Conservation (phyloP, 2,113 vertebrate species). For the Gopherus flavomarginatus region DNA sequence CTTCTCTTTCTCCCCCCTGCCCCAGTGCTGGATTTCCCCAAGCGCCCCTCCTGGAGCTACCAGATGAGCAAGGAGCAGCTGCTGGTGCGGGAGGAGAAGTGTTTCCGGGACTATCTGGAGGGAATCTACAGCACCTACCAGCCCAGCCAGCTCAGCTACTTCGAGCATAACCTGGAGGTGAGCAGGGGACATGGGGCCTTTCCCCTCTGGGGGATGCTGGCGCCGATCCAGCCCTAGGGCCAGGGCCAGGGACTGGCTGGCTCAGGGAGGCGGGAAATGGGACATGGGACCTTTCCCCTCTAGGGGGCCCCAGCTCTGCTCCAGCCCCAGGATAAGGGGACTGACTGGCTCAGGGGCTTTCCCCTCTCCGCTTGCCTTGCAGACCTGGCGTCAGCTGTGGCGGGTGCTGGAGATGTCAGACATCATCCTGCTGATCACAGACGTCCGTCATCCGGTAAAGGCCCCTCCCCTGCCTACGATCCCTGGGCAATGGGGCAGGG, state of each 20-base stretch:
- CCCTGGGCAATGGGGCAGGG: fast-evolving
- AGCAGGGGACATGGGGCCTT: not conserved
- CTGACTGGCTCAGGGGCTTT: not conserved
- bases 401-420: constrained; percentile 95
- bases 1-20: not conserved
- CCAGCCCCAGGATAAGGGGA: not conserved
- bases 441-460: constrained; percentile 91
- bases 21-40: constrained; percentile 88
- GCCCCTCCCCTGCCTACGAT: fast-evolving
- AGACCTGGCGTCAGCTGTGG: constrained; percentile 96
- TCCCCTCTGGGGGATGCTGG: not conserved
- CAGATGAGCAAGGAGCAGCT: constrained; percentile 88
- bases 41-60: constrained; percentile 90
- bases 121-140: constrained; percentile 85
- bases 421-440: constrained; percentile 89
- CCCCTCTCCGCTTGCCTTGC: not conserved
- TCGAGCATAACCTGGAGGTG: constrained; percentile 94
- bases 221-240: not conserved
- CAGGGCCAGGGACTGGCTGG: not conserved
- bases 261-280: not conserved
- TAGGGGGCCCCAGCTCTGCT: not conserved
- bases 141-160: constrained; percentile 88
- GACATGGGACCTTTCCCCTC: not conserved
- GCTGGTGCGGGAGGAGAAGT: constrained; percentile 86
- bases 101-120: constrained; percentile 87